phyloP scores from a whole-genome alignment of 2,888 invertebrate species.

The Nyleta sp. region DNA sequence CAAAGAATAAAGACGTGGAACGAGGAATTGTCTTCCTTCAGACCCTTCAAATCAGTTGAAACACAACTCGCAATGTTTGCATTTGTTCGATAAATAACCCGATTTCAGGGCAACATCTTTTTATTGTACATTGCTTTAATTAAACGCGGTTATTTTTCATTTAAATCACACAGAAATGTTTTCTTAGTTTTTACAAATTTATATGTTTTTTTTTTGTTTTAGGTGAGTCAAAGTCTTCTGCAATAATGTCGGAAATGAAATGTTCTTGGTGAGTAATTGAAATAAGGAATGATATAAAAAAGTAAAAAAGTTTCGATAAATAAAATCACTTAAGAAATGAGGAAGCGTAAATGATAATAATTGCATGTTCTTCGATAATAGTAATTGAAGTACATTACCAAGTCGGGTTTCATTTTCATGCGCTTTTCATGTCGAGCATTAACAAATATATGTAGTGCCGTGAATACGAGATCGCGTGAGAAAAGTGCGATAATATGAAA shows the following conservation, averaged over 20 bases:
- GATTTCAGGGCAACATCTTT: not conserved
- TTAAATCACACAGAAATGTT: too few species aligned
- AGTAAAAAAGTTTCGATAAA: too few species aligned
- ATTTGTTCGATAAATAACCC: slow-evolving; percentile 25
- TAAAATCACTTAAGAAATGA: not conserved
- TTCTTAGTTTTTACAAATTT: too few species aligned
- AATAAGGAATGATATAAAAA: too few species aligned
- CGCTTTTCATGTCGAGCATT: slow-evolving; percentile 10
- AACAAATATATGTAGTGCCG: slow-evolving; percentile 18
- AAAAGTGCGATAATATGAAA: slow-evolving; percentile 42
- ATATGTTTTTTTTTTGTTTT: slow-evolving; percentile 13
- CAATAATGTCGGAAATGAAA: too few species aligned
- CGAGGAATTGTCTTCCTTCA: slow-evolving; percentile 20
- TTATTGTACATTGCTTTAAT: not conserved
- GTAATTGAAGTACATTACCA: slow-evolving; percentile 27
- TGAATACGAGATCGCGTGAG: slow-evolving; percentile 41
- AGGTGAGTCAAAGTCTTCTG: slow-evolving; percentile 20
- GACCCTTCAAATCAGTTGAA: slow-evolving; percentile 36
- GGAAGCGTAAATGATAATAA: slow-evolving; percentile 5
- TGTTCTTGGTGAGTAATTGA: too few species aligned
- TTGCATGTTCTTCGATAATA: not conserved
- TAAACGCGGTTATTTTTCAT: not conserved
- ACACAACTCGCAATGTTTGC: slow-evolving; percentile 21
- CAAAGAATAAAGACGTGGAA: slow-evolving; percentile 30
- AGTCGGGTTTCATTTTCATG: slow-evolving; percentile 5